Percentiles rank a stretch among this genome's conserved stretches.
phyloP scores from a whole-genome alignment of 2,113 vertebrate genomes.

The Bubalus kerabau region DNA sequence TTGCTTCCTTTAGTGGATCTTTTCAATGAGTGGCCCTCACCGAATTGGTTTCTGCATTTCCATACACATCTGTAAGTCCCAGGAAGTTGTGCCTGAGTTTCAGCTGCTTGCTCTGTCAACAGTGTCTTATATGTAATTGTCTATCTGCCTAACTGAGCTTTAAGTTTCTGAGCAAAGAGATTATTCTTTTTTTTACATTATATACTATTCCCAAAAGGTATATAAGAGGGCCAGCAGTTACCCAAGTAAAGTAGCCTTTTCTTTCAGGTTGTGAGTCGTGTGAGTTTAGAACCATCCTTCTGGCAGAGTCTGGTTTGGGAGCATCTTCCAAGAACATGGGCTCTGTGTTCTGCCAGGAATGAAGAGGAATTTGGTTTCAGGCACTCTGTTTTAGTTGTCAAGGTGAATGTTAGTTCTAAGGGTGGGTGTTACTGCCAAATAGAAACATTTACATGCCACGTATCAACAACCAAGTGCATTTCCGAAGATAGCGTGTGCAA shows the following conservation, averaged over 20 bases:
- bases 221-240: not conserved
- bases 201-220: not conserved
- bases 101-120: not conserved
- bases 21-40: not conserved
- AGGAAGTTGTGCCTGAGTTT: not conserved
- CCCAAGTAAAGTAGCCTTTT: not conserved
- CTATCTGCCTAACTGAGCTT: not conserved
- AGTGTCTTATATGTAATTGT: not conserved
- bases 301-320: not conserved
- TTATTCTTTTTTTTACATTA: not conserved
- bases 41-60: not conserved
- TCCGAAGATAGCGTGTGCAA: not conserved
- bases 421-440: slow-evolving; percentile 25
- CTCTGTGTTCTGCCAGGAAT: slow-evolving; percentile 43
- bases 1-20: not conserved
- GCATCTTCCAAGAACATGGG: not conserved
- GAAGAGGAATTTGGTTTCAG: not conserved
- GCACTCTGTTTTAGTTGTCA: not conserved
- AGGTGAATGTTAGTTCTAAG: slow-evolving; percentile 3
- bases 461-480: not conserved
- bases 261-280: too few relatives aligned
- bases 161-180: not conserved
- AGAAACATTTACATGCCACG: not conserved
- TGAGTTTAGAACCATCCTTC: not conserved
- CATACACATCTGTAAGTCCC: not conserved